Evolutionary conservation across 1,140 invertebrate genomes (phyloP), one percentile per base, ranked within the genome.

Genomic region (Anoplophora glabripennis): DNA sequence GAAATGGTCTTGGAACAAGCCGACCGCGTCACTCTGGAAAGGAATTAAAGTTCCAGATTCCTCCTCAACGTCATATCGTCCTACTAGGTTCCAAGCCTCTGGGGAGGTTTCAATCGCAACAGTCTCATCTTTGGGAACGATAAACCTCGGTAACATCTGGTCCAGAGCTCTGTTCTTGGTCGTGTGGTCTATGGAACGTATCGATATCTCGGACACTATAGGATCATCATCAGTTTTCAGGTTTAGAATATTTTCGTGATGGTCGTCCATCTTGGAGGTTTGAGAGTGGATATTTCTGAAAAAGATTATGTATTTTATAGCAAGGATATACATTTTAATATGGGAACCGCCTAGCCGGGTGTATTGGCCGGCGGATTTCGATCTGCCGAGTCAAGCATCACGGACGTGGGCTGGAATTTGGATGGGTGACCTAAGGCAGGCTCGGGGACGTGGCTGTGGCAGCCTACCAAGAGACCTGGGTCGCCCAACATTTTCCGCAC

Each of bases 41-140:
- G 76, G 71, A 41, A 76, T 72, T 17, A 77, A 66, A 11, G 68
- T 64, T 37, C 72, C 75, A 34, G 74, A 72, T 61, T 74, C 72
- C 57, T 75, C 74, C 45, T 75, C 75, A 7, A 76, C 75, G 49
- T 72, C 75, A 53, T 75, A 76, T 57, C 68, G 71, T n/a, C 70
- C 74, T 37, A 74, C 72, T 37, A 75, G 65, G 59, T 64, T 73
- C 74, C 74, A 75, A 7, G 67, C 53, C 40, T 73, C 73, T 38
- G 62, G 47, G 44, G 52, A 59, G 36, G 56, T 51, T 33, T 67
- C 63, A 12, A 71, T 61, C 12, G 71, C 66, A 7, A 70, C 60
- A 33, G 52, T 61, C 35, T 69, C 65, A 45, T 73, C 68, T 42
- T 72, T 70, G 0, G 71, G 61, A 52, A 68, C 66, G 12, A 73